Conservation (phyloP, 2,797 vertebrate genomes). For the Sarcoramphus papa region DNA sequence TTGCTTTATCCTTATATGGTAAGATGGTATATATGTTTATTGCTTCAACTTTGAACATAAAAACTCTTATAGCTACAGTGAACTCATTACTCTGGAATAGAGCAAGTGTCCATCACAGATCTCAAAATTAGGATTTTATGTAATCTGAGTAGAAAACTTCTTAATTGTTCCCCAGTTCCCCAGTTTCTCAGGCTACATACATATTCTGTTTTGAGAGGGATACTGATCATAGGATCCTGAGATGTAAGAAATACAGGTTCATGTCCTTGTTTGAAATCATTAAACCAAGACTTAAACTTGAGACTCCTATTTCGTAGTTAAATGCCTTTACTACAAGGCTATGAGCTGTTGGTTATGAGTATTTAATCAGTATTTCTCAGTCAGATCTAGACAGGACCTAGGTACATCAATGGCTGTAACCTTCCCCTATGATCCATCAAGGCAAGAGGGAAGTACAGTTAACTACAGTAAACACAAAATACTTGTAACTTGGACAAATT, state of each 20-base stretch:
- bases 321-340: not conserved
- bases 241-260: not conserved
- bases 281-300: not conserved
- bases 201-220: not conserved
- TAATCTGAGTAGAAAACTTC: not conserved
- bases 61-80: not conserved
- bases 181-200: not conserved
- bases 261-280: not conserved
- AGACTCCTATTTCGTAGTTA: not conserved
- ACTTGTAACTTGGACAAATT: not conserved
- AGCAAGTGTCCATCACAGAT: not conserved
- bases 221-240: not conserved
- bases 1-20: not conserved
- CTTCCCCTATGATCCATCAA: not conserved
- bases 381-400: not conserved
- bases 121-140: not conserved
- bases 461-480: not conserved
- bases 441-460: not conserved
- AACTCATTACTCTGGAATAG: not conserved
- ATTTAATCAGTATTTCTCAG: not conserved
- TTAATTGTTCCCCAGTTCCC: not conserved
- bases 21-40: not conserved
- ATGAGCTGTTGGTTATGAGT: not conserved
- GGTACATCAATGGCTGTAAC: not conserved
- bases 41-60: not conserved